phyloP scores from a whole-genome alignment of 2,797 vertebrate species.

The Microctenopoma stevenorrisi region DNA sequence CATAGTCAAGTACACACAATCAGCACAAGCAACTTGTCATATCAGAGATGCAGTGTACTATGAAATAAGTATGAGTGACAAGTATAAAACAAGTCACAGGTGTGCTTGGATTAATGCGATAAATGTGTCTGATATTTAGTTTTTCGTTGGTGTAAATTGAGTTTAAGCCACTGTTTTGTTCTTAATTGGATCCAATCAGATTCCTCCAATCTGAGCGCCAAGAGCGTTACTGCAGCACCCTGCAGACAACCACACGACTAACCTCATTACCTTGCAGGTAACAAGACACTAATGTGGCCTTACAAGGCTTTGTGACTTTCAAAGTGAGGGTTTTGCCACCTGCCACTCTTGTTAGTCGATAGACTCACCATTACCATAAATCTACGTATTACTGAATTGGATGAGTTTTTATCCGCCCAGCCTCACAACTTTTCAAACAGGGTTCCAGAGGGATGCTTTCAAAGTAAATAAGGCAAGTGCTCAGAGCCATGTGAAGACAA shows the following conservation, averaged over 20 bases:
- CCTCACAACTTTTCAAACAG: constrained; percentile 61
- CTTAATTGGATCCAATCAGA: constrained; percentile 47
- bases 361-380: constrained; percentile 53
- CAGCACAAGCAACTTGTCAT: constrained; percentile 65
- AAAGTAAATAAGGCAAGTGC: constrained; percentile 76
- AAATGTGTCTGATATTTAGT: constrained; percentile 15
- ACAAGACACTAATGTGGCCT: constrained; percentile 68
- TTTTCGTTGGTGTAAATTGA: constrained; percentile 29
- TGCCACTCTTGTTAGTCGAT: constrained; percentile 50
- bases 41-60: constrained; percentile 51
- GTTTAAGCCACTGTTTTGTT: constrained; percentile 20
- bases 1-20: constrained; percentile 76
- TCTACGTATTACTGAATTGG: constrained; percentile 55
- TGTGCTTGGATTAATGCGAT: constrained; percentile 32
- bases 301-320: constrained; percentile 61
- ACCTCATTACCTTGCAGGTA: constrained; percentile 66
- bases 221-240: constrained; percentile 49
- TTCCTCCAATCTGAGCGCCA: constrained; percentile 34
- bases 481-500: constrained; percentile 61
- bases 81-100: constrained; percentile 55
- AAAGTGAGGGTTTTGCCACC: constrained; percentile 50
- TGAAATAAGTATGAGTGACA: constrained; percentile 59
- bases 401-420: constrained; percentile 54
- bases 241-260: constrained; percentile 55
- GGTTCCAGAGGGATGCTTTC: constrained; percentile 71